Evolutionary conservation across 1,140 invertebrate genomes (phyloP).

Genomic region (Colletes latitarsis): DNA sequence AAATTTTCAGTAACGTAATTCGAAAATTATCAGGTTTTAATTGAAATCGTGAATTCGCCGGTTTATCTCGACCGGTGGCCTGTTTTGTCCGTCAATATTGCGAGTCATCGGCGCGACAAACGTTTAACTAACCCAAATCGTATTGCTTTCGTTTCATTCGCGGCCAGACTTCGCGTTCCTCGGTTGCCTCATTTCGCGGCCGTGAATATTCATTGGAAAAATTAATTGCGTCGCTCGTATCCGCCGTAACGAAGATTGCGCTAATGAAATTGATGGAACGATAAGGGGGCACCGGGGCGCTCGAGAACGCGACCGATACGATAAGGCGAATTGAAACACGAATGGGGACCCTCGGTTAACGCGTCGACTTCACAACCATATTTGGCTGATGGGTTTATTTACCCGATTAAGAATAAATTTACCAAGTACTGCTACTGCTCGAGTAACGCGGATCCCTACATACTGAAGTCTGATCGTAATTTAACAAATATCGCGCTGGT

Average conservation of each 20-base stretch:
- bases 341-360: too few relatives aligned
- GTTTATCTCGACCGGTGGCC: background rate
- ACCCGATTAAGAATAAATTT: too few relatives aligned
- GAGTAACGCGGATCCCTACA: too few relatives aligned
- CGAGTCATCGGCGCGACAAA: background rate
- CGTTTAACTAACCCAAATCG: slow-evolving; percentile 14
- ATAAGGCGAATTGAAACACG: slow-evolving; percentile 1
- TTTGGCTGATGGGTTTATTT: too few relatives aligned
- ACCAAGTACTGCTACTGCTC: background rate
- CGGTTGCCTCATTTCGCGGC: background rate
- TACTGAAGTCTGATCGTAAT: too few relatives aligned
- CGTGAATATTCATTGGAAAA: slow-evolving; percentile 35
- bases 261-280: background rate
- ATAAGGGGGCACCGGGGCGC: background rate
- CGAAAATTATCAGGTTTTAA: background rate
- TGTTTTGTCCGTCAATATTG: background rate
- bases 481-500: too few relatives aligned
- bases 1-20: background rate
- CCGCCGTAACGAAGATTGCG: slow-evolving; percentile 4
- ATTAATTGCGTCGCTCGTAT: slow-evolving; percentile 2
- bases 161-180: background rate
- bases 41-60: background rate
- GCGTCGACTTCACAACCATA: background rate
- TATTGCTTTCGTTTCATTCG: background rate
- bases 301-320: background rate